Percentiles rank a stretch among this genome's conserved stretches.
Conservation (phyloP, 2,888 invertebrate genomes). For the Dicyrtomina minuta region DNA sequence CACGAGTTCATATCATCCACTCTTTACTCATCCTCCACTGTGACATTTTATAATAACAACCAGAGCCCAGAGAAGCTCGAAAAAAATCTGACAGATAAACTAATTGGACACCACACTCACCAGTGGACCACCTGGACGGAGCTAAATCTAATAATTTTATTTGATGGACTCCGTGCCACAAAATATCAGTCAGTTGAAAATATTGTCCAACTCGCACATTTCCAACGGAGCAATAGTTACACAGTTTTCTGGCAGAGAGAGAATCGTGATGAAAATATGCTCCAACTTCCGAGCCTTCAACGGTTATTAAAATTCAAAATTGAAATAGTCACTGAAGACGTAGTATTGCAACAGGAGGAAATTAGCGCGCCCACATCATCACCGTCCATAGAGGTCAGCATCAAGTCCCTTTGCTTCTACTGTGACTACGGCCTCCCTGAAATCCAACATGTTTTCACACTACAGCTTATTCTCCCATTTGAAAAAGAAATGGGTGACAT, state of each 20-base stretch:
- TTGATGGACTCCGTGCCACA: slow-evolving; percentile 1
- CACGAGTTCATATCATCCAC: background rate
- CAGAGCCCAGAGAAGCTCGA: background rate
- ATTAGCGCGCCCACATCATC: too few relatives aligned
- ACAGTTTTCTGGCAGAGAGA: slow-evolving; percentile 19
- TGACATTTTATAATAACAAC: background rate
- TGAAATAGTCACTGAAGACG: background rate
- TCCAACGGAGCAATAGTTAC: slow-evolving; percentile 14
- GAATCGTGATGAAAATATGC: slow-evolving; percentile 1
- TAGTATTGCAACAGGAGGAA: background rate
- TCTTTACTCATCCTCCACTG: background rate
- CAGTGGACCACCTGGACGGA: slow-evolving; percentile 10
- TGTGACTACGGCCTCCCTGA: slow-evolving; percentile 25
- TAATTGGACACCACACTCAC: slow-evolving; percentile 22
- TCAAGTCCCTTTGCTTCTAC: slow-evolving; percentile 29
- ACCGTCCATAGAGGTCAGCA: background rate
- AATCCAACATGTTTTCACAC: background rate
- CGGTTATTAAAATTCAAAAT: slow-evolving; percentile 21
- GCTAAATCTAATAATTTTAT: slow-evolving; percentile 18
- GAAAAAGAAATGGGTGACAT: background rate
- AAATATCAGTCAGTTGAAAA: background rate
- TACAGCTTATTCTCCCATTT: background rate
- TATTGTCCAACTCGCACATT: background rate
- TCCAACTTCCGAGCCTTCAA: background rate
- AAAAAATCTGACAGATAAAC: background rate